Conservation (phyloP, 2,888 invertebrate species). For the Hymenopus coronatus region DNA sequence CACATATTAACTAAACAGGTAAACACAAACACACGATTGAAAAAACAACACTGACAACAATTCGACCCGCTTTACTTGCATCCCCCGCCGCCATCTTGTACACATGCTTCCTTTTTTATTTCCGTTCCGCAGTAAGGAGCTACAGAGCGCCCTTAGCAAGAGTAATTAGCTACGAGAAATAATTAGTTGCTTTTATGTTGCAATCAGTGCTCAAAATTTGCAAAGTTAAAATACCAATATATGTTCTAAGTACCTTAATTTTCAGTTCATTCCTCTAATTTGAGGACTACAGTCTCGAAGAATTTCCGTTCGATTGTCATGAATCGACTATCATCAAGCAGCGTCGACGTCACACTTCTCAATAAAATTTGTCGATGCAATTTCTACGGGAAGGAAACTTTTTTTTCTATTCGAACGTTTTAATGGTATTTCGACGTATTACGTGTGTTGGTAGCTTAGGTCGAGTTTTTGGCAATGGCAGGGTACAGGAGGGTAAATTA, state of each 20-base stretch:
- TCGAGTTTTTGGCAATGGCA: slow-evolving; percentile 50
- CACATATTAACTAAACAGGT: not conserved
- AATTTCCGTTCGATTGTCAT: not conserved
- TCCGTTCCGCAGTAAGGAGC: not conserved
- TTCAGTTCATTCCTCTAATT: not conserved
- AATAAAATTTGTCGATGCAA: slow-evolving; percentile 24
- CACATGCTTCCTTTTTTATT: not conserved
- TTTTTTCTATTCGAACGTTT: slow-evolving; percentile 30
- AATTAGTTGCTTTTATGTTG: not conserved
- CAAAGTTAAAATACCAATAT: not conserved
- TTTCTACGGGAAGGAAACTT: slow-evolving; percentile 30
- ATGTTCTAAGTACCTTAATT: not conserved
- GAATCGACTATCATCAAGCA: slow-evolving; percentile 19
- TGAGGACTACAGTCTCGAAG: not conserved
- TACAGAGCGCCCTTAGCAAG: not conserved
- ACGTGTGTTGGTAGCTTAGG: slow-evolving; percentile 15
- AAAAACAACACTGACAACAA: not conserved
- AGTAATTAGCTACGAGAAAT: not conserved
- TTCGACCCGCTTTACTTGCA: not conserved
- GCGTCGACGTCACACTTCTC: slow-evolving; percentile 30
- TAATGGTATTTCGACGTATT: slow-evolving; percentile 25
- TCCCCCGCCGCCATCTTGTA: not conserved
- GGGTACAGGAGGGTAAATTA: slow-evolving; percentile 68
- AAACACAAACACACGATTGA: not conserved
- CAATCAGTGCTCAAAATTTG: not conserved